Base-by-base conservation (phyloP, 2,797 vertebrate species). In the Euthynnus affinis region DNA sequence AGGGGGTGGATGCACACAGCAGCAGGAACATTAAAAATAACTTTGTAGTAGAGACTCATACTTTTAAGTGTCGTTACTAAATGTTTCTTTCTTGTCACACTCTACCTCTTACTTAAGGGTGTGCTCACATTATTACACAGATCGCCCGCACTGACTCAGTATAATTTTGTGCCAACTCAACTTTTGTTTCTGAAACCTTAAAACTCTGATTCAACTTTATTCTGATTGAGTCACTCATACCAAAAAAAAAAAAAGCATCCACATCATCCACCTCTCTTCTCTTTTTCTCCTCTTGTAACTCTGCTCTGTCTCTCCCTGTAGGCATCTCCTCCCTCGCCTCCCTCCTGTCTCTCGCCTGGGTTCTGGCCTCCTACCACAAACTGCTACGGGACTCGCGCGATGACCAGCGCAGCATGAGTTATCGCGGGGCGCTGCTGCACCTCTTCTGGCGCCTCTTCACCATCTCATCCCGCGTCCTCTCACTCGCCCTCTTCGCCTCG, bases 341-440 rank as follows among this genome's bases (percentile, higher is more conserved):
- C 80, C 97, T 99, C 91, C 94, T 99, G 93, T 99, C 98, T 87
- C 96, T 99, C 89, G 97, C 98, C 95, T 99, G 98, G 98, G 98
- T 99, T 92, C 95, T 99, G 94, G 98, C 98, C 91, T 99, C 98
- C 91, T 99, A 99, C 96, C 98, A 99, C 97, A 99, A 99, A 93
- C 97, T 99, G 83, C 94, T 99, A 91, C 95, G 98, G 59, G 98
- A 99, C 93, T 99, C 98, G 81, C 96, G 98, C 87, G 98, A 99
- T 57, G 98, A 99, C 95, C 97, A 99, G 95, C 98, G 98, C 95
- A 97, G 97, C 93, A 99, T 99, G 98, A 99, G 98, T 94, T 99
- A 99, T 95, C 96, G 98, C 90, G 98, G 98, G 59, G 98, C 98
- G 51, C 92, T 99, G 90, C 94, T 99, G 88, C 98, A 99, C 84